Evolutionary conservation across 2,113 vertebrate species (phyloP).

Genomic region (Phasianus colchicus): DNA sequence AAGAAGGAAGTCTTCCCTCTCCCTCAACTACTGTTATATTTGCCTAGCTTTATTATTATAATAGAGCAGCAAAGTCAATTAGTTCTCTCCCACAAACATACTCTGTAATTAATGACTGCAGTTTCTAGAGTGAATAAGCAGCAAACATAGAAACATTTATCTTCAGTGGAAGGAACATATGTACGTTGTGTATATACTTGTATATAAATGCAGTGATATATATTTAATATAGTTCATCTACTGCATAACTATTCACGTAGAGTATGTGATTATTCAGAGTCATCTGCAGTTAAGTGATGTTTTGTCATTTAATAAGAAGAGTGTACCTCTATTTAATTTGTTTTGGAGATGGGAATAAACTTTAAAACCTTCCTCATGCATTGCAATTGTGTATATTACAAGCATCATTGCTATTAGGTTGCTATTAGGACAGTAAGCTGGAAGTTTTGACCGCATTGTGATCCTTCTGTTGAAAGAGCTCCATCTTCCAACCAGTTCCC

Average conservation of each 20-base stretch:
- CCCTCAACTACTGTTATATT: not conserved
- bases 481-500: not conserved
- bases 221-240: not conserved
- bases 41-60: not conserved
- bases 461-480: not conserved
- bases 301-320: not conserved
- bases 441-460: not conserved
- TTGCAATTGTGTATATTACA: not conserved
- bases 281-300: rapidly evolving
- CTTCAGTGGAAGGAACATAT: not conserved
- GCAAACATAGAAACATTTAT: not conserved
- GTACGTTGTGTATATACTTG: not conserved
- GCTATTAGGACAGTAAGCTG: not conserved
- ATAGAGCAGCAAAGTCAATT: not conserved
- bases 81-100: not conserved
- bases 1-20: not conserved
- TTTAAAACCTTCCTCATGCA: not conserved
- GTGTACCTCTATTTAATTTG: not conserved
- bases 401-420: not conserved
- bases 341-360: not conserved
- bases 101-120: not conserved
- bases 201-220: rapidly evolving
- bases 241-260: not conserved
- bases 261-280: not conserved
- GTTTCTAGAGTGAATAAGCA: not conserved